phyloP scores from a whole-genome alignment of 1,140 invertebrate species.

The Tetramorium alpestre region DNA sequence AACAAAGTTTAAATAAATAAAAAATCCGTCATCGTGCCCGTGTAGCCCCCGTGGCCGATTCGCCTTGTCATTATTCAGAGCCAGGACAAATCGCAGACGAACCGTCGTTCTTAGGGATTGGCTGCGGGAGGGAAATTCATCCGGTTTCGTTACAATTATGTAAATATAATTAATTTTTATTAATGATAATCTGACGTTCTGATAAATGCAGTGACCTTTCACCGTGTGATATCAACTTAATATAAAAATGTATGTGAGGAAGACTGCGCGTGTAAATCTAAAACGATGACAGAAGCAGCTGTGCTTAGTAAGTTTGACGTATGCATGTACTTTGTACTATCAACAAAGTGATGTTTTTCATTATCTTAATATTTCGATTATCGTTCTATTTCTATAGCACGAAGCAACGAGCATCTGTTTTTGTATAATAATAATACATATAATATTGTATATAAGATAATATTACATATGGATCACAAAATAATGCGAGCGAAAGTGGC shows the following conservation, averaged over 20 bases:
- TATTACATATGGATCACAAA: slow-evolving; percentile 3
- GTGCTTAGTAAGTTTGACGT: slow-evolving; percentile 68
- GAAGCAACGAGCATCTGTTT: slow-evolving; percentile 69
- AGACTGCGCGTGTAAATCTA: not conserved
- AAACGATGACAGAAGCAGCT: slow-evolving; percentile 63
- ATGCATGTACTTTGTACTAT: slow-evolving; percentile 70
- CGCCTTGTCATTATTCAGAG: too few relatives aligned
- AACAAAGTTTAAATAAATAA: too few relatives aligned
- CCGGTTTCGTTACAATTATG: too few relatives aligned
- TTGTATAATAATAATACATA: slow-evolving; percentile 39
- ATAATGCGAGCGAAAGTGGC: not conserved
- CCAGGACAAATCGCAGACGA: too few relatives aligned
- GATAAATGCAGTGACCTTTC: slow-evolving; percentile 49
- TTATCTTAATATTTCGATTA: slow-evolving; percentile 17
- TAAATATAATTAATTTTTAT: not conserved
- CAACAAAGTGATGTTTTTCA: slow-evolving; percentile 39
- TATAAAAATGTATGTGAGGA: not conserved
- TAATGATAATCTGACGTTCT: not conserved
- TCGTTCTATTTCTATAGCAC: slow-evolving; percentile 62
- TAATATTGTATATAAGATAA: slow-evolving; percentile 21
- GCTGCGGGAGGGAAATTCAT: too few relatives aligned
- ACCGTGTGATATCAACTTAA: not conserved
- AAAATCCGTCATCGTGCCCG: too few relatives aligned
- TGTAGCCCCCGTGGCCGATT: too few relatives aligned
- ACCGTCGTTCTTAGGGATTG: too few relatives aligned